Percentiles rank a stretch among this genome's conserved stretches.
phyloP scores from a whole-genome alignment of 2,888 invertebrate species.

The Polyommatus icarus region DNA sequence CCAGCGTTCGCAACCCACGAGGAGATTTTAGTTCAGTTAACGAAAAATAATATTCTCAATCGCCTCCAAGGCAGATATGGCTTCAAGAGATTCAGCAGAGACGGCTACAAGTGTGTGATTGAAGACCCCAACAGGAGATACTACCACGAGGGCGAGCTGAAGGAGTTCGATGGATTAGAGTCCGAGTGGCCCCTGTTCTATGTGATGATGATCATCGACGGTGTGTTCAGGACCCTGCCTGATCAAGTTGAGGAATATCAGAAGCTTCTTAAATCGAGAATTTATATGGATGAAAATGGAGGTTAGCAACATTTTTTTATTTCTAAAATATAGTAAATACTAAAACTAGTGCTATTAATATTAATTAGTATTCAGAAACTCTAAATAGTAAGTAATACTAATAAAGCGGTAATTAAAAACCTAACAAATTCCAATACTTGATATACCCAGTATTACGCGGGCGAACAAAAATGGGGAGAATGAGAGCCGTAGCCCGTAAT shows the following conservation, averaged over 20 bases:
- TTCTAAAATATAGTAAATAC: too few species aligned
- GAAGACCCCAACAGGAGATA: slow-evolving; percentile 90
- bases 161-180: slow-evolving; percentile 97
- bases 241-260: slow-evolving; percentile 97
- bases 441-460: too few species aligned
- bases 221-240: slow-evolving; percentile 91
- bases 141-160: slow-evolving; percentile 95
- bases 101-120: slow-evolving; percentile 94
- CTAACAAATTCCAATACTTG: too few species aligned
- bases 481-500: too few species aligned
- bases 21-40: slow-evolving; percentile 90
- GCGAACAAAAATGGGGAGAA: too few species aligned
- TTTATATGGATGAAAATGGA: slow-evolving; percentile 90
- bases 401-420: not conserved
- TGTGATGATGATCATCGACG: slow-evolving; percentile 97
- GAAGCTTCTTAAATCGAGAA: slow-evolving; percentile 88
- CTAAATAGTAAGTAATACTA: slow-evolving; percentile 14
- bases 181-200: slow-evolving; percentile 99
- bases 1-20: slow-evolving; percentile 99
- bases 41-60: slow-evolving; percentile 90
- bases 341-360: too few species aligned
- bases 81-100: slow-evolving; percentile 95
- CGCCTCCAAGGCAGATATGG: slow-evolving; percentile 94
- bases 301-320: slow-evolving; percentile 66
- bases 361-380: too few species aligned